Evolutionary conservation across 2,113 vertebrate species (phyloP).

Genomic region (Vicugna pacos): DNA sequence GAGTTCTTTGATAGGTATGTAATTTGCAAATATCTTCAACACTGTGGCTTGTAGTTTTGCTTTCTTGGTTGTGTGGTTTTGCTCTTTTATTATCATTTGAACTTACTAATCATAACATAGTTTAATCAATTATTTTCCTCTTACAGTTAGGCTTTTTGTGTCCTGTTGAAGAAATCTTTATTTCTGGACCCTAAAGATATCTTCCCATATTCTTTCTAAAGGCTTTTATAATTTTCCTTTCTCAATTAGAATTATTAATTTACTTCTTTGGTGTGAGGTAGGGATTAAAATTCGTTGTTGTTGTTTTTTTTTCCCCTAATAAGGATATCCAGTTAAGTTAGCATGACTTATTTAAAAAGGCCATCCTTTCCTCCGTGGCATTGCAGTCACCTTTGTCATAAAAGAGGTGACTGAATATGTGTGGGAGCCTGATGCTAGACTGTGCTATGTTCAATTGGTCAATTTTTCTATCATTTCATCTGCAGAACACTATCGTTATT

Average conservation of each 20-base stretch:
- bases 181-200: background rate
- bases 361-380: background rate
- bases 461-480: background rate
- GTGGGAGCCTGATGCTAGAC: background rate
- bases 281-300: background rate
- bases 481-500: background rate
- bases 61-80: background rate
- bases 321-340: background rate
- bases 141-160: background rate
- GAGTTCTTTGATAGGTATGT: background rate
- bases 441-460: background rate
- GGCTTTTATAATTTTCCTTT: background rate
- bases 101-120: constrained; percentile 30
- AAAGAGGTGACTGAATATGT: background rate
- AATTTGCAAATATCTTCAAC: constrained; percentile 39
- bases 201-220: background rate
- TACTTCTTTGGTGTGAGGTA: constrained; percentile 25
- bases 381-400: background rate
- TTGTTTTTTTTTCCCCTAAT: background rate
- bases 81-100: constrained; percentile 1
- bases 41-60: background rate
- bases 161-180: constrained; percentile 44
- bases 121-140: background rate
- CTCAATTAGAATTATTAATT: constrained; percentile 19
- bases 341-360: background rate